A percentile compares a stretch with the other conserved stretches of the same genome.
These are phyloP conservation scores for Chrysolina haemoptera DNA, from an alignment of 2,888 invertebrate genomes.

Conservation along the genomic window DNA sequence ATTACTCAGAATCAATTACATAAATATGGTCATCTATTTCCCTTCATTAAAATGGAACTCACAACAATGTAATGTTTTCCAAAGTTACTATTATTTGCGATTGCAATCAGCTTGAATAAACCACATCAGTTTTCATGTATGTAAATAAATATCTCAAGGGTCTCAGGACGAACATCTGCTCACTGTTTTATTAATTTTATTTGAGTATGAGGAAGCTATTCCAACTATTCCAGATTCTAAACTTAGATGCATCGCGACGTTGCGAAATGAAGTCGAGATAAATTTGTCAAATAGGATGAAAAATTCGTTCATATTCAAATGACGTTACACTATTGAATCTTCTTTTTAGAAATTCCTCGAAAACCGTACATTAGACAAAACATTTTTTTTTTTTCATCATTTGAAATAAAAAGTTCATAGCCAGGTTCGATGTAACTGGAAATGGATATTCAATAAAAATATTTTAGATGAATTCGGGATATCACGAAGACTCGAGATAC, in stretches of 20 bases:
- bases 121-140: slow-evolving; percentile 18
- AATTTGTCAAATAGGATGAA: neutral
- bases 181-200: neutral
- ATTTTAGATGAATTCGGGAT: too few species aligned
- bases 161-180: slow-evolving; percentile 34
- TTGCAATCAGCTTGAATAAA: slow-evolving; percentile 22
- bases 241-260: slow-evolving; percentile 30
- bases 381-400: too few species aligned
- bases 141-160: slow-evolving; percentile 30
- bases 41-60: neutral
- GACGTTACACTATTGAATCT: neutral
- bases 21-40: neutral
- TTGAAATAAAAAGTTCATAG: too few species aligned
- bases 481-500: too few species aligned
- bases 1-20: too few species aligned
- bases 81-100: neutral
- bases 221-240: slow-evolving; percentile 39
- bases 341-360: slow-evolving; percentile 8
- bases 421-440: too few species aligned
- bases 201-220: slow-evolving; percentile 37
- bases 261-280: slow-evolving; percentile 32
- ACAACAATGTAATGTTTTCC: neutral
- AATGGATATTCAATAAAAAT: too few species aligned
- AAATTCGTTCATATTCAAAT: too few species aligned
- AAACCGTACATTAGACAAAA: too few species aligned